phyloP scores from a whole-genome alignment of 2,888 invertebrate species.

The Chirona hameri region DNA sequence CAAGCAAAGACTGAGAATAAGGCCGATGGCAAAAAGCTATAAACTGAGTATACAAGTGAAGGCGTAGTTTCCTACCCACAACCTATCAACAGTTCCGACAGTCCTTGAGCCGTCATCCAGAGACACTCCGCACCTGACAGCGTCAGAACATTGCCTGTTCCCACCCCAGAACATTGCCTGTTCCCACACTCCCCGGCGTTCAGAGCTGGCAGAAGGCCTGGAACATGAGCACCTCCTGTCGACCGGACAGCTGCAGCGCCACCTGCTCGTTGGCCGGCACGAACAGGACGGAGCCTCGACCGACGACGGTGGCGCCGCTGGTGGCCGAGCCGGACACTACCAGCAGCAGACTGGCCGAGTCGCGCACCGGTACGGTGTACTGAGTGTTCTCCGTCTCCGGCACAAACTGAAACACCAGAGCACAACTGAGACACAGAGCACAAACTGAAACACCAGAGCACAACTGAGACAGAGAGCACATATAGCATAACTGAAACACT shows the following conservation, averaged over 20 bases:
- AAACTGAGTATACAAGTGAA: too few species aligned
- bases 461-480: neutral
- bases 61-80: too few species aligned
- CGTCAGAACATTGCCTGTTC: too few species aligned
- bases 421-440: too few species aligned
- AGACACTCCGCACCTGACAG: too few species aligned
- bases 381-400: neutral
- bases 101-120: too few species aligned
- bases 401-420: conserved; percentile 26
- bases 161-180: too few species aligned
- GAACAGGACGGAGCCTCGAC: conserved; percentile 64
- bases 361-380: conserved; percentile 1
- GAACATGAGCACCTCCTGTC: conserved; percentile 54
- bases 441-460: neutral
- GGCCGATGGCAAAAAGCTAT: too few species aligned
- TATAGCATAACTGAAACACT: neutral
- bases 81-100: too few species aligned
- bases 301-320: conserved; percentile 50
- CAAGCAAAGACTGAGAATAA: too few species aligned
- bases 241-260: conserved; percentile 47
- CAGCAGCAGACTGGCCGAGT: conserved; percentile 68
- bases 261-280: conserved; percentile 57
- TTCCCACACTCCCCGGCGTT: neutral
- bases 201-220: conserved; percentile 56
- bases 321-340: conserved; percentile 63